A percentile compares a stretch with the other conserved stretches of the same genome.
These are phyloP conservation scores for Pachycephala philippinensis DNA, from an alignment of 2,113 vertebrate species.

Conservation along the genomic window DNA sequence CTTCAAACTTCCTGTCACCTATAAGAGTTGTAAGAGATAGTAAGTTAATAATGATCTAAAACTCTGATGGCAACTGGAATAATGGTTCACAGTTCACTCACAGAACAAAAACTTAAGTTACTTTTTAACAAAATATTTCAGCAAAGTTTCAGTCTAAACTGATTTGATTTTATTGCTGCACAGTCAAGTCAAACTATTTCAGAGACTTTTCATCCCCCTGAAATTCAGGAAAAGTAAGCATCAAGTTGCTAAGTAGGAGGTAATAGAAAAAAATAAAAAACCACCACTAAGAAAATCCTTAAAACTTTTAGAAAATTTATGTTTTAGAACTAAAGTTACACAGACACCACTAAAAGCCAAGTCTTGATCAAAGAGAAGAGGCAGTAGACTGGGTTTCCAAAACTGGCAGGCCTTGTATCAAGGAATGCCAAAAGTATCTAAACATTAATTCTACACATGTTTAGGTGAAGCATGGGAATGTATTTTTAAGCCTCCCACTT, in stretches of 20 bases:
- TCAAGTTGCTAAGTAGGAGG: not conserved
- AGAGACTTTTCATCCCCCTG: not conserved
- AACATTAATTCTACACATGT: not conserved
- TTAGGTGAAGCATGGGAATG: not conserved
- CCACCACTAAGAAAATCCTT: not conserved
- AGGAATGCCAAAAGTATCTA: not conserved
- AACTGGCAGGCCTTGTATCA: not conserved
- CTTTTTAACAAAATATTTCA: not conserved
- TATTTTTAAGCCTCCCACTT: not conserved
- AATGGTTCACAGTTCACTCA: not conserved
- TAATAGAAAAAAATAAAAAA: not conserved
- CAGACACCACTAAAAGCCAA: not conserved
- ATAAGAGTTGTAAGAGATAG: not conserved
- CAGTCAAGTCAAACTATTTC: not conserved
- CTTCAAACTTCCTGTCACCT: slow-evolving; percentile 16
- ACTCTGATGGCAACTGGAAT: not conserved
- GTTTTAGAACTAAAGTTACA: not conserved
- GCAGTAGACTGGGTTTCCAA: not conserved
- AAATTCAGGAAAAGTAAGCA: not conserved
- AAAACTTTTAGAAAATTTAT: not conserved
- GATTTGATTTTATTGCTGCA: not conserved
- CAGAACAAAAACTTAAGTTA: not conserved
- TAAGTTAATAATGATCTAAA: not conserved
- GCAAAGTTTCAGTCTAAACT: not conserved
- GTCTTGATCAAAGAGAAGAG: not conserved